Percentiles rank a stretch among this genome's conserved stretches.
Evolutionary conservation across 2,888 invertebrate genomes (phyloP).

Genomic region (Apodemia zela): DNA sequence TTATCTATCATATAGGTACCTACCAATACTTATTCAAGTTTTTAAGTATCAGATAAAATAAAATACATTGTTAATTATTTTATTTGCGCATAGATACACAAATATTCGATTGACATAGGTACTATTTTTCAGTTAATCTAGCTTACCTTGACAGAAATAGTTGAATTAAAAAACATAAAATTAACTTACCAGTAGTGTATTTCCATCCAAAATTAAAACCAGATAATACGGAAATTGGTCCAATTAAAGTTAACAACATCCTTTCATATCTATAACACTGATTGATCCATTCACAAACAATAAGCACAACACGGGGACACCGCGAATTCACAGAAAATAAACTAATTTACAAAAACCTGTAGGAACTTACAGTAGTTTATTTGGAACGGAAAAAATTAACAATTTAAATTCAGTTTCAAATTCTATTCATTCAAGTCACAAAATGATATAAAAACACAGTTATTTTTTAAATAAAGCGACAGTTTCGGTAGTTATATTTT

Average conservation of each 20-base stretch:
- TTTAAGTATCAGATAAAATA: too few relatives aligned
- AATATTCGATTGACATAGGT: neutral
- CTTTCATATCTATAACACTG: slow-evolving; percentile 59
- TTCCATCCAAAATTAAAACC: slow-evolving; percentile 65
- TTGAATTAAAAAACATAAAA: slow-evolving; percentile 29
- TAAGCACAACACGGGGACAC: slow-evolving; percentile 50
- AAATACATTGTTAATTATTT: neutral
- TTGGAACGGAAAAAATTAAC: slow-evolving; percentile 23
- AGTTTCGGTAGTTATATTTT: slow-evolving; percentile 47
- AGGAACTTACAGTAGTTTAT: slow-evolving; percentile 30
- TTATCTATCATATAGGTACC: too few relatives aligned
- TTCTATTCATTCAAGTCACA: slow-evolving; percentile 45
- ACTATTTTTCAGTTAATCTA: neutral
- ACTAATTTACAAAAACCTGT: slow-evolving; percentile 32
- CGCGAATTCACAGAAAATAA: slow-evolving; percentile 52
- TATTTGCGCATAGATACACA: neutral
- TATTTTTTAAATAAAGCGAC: slow-evolving; percentile 43
- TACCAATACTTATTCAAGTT: neutral
- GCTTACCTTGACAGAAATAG: neutral
- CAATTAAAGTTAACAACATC: slow-evolving; percentile 54
- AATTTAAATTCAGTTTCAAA: slow-evolving; percentile 34
- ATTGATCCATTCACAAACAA: slow-evolving; percentile 61
- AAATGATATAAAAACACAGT: slow-evolving; percentile 39
- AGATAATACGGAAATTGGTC: slow-evolving; percentile 32
- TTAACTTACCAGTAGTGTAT: slow-evolving; percentile 57